These are phyloP conservation scores for Metridium senile DNA, from an alignment of 92 coral and sea anemone species.

Conservation along the genomic window DNA sequence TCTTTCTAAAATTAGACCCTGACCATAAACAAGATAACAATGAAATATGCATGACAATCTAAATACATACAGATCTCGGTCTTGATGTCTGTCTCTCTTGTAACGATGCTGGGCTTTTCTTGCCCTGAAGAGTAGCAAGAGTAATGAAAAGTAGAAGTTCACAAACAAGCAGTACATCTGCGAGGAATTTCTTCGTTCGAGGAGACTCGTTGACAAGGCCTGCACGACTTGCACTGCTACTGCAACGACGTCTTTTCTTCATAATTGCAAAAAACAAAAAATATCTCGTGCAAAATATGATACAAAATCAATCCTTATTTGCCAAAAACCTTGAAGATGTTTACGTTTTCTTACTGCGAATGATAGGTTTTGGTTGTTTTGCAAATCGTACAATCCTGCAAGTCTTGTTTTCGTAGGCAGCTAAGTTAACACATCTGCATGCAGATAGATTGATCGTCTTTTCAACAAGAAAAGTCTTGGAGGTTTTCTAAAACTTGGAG, in stretches of 20 bases:
- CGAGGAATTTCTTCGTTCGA: slow-evolving; percentile 66
- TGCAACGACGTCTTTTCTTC: slow-evolving; percentile 67
- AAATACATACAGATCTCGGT: slow-evolving; percentile 38
- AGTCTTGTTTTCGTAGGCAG: not conserved
- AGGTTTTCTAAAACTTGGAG: not conserved
- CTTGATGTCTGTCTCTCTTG: slow-evolving; percentile 30
- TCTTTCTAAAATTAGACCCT: slow-evolving; percentile 16
- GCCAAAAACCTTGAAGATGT: not conserved
- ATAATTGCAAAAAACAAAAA: slow-evolving; percentile 31
- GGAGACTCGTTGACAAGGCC: slow-evolving; percentile 51
- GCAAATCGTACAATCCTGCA: not conserved
- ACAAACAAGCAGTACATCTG: slow-evolving; percentile 81
- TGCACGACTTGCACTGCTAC: slow-evolving; percentile 67
- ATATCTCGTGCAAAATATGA: not conserved
- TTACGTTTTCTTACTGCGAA: not conserved
- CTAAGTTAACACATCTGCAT: not conserved
- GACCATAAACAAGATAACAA: not conserved
- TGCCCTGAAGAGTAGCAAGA: slow-evolving; percentile 68
- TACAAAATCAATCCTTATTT: not conserved
- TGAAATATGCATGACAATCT: slow-evolving; percentile 5
- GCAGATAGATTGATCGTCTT: not conserved
- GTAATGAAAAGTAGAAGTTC: slow-evolving; percentile 77
- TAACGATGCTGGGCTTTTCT: slow-evolving; percentile 42
- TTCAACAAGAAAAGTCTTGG: not conserved
- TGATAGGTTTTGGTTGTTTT: not conserved